Percentiles rank a stretch among this genome's conserved stretches.
phyloP scores from a whole-genome alignment of 2,113 vertebrate species.

The Scopus umbretta region DNA sequence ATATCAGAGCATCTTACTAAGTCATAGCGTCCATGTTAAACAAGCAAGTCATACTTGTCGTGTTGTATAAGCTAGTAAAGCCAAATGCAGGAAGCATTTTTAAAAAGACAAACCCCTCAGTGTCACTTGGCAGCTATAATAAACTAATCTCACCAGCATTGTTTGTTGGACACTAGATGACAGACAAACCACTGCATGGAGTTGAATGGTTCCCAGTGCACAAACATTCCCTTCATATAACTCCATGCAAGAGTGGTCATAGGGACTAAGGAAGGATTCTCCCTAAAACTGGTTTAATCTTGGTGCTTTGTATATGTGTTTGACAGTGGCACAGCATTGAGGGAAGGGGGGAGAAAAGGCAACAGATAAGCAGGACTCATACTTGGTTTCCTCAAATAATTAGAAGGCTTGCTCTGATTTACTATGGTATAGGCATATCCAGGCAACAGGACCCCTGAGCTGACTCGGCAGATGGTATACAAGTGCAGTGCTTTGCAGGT shows the following conservation, averaged over 20 bases:
- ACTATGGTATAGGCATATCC: neutral
- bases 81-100: neutral
- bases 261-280: neutral
- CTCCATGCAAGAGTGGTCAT: neutral
- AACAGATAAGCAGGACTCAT: neutral
- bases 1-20: neutral
- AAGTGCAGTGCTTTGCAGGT: neutral
- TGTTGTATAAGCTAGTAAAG: neutral
- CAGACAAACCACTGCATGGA: neutral
- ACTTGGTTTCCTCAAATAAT: neutral
- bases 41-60: neutral
- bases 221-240: neutral
- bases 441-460: neutral
- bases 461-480: neutral
- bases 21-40: neutral
- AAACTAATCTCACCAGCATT: neutral
- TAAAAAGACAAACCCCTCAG: neutral
- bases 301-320: neutral
- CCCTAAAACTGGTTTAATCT: neutral
- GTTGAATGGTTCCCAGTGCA: neutral
- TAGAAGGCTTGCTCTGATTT: neutral
- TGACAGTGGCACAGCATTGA: neutral
- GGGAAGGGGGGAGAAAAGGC: neutral
- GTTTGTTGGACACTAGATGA: neutral
- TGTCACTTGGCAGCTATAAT: neutral